These are phyloP conservation scores for Lepidochitona cinerea DNA, from an alignment of 2,888 invertebrate species.

Conservation along the genomic window DNA sequence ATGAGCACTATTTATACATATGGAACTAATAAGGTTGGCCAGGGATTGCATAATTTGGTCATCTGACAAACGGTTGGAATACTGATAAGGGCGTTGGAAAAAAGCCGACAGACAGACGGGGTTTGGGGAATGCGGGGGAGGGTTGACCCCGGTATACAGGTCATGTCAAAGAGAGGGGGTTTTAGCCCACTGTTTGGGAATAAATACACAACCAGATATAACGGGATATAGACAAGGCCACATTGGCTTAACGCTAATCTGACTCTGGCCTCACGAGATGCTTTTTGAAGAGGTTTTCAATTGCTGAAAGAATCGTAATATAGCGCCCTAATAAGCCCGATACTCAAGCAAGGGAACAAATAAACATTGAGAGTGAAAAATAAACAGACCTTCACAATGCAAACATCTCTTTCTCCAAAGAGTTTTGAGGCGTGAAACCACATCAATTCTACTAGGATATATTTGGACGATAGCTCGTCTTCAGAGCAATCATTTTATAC, in stretches of 20 bases:
- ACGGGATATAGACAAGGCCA: constrained; percentile 4
- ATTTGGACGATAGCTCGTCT: too few species aligned
- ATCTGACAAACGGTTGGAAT: too few species aligned
- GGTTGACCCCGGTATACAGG: neutral
- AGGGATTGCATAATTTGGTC: too few species aligned
- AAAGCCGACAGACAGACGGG: too few species aligned
- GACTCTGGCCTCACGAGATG: neutral
- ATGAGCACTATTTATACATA: too few species aligned
- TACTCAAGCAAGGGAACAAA: neutral
- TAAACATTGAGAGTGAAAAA: neutral
- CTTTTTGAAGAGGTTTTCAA: neutral
- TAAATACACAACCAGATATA: constrained; percentile 1
- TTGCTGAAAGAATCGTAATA: neutral
- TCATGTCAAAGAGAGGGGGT: neutral
- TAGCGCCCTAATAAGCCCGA: constrained; percentile 1
- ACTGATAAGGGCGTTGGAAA: too few species aligned
- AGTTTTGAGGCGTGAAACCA: neutral
- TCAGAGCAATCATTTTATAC: too few species aligned
- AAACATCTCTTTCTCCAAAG: neutral
- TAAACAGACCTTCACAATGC: neutral
- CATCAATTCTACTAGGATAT: too few species aligned
- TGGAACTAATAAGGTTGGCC: too few species aligned
- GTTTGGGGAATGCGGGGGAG: neutral
- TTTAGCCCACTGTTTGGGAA: constrained; percentile 1
- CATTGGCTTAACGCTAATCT: neutral